These are phyloP conservation scores for Platynereis dumerilii DNA, from an alignment of 2,888 invertebrate genomes.

Conservation along the genomic window DNA sequence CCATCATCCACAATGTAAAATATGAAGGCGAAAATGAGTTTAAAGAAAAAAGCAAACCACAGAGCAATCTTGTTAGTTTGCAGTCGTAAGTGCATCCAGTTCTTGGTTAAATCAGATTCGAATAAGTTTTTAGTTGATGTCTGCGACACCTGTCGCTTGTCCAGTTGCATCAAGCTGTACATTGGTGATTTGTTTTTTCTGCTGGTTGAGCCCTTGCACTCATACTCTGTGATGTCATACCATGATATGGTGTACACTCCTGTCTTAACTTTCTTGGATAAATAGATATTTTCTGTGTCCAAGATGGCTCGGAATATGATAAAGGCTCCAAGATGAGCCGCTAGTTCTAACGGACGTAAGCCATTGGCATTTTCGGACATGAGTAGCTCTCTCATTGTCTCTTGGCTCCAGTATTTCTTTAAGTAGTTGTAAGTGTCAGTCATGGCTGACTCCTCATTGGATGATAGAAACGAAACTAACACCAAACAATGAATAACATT, in stretches of 20 bases:
- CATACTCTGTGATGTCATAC: slow-evolving; percentile 27
- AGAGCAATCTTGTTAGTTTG: background rate
- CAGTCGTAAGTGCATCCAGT: slow-evolving; percentile 6
- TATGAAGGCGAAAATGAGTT: background rate
- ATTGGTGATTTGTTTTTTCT: slow-evolving; percentile 15
- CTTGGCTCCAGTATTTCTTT: background rate
- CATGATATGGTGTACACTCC: slow-evolving; percentile 7
- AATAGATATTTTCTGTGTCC: slow-evolving; percentile 20
- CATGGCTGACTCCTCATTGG: background rate
- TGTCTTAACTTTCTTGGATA: slow-evolving; percentile 12
- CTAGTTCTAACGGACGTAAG: slow-evolving; percentile 25
- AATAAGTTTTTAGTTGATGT: background rate
- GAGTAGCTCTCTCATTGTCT: background rate
- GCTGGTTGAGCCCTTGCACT: background rate
- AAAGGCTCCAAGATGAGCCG: slow-evolving; percentile 18
- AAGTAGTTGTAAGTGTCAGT: slow-evolving; percentile 12
- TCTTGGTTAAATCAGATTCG: background rate
- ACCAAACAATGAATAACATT: slow-evolving; percentile 20
- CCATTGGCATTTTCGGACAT: slow-evolving; percentile 10
- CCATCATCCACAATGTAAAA: background rate
- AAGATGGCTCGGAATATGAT: slow-evolving; percentile 19
- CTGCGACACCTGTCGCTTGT: background rate
- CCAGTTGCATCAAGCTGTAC: background rate
- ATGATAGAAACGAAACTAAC: background rate
- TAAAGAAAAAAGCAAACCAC: background rate